Conservation (phyloP, 2,888 invertebrate genomes). For the Amorpha juglandis region DNA sequence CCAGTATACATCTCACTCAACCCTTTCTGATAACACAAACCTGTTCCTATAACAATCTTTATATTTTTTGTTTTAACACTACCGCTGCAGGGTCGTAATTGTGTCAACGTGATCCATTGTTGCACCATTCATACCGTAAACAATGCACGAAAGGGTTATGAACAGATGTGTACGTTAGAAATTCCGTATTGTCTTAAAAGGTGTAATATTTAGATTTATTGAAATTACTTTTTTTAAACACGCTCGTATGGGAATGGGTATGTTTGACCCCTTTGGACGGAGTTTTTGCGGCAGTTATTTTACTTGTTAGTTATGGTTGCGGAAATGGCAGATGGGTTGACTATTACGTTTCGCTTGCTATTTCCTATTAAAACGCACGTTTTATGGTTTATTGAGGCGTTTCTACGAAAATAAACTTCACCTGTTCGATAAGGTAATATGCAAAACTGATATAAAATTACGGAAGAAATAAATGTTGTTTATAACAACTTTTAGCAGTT, state of each 20-base stretch:
- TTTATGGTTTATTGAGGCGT: not conserved
- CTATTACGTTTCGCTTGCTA: constrained; percentile 30
- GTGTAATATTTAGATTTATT: constrained; percentile 71
- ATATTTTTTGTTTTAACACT: constrained; percentile 79
- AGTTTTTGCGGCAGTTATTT: constrained; percentile 61
- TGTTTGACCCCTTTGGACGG: constrained; percentile 66
- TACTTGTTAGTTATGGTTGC: constrained; percentile 54
- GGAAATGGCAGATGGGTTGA: constrained; percentile 48
- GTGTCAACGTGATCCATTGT: constrained; percentile 77
- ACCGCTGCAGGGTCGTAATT: constrained; percentile 66
- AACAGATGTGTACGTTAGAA: constrained; percentile 66
- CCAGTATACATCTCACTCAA: constrained; percentile 76
- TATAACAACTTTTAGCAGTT: not conserved
- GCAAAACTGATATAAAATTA: not conserved
- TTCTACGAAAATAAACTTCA: not conserved
- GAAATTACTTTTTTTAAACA: constrained; percentile 68
- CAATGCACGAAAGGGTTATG: constrained; percentile 62
- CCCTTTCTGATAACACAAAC: constrained; percentile 80
- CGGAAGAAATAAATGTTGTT: not conserved
- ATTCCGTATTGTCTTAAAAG: constrained; percentile 75
- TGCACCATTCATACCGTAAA: constrained; percentile 58
- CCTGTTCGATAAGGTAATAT: constrained; percentile 3
- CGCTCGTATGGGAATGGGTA: constrained; percentile 49
- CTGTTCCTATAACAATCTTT: constrained; percentile 78
- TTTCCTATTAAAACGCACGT: constrained; percentile 16